Percentiles rank a stretch among this genome's conserved stretches.
Evolutionary conservation across 1,140 invertebrate species (phyloP).

Genomic region (Dreissena polymorpha): DNA sequence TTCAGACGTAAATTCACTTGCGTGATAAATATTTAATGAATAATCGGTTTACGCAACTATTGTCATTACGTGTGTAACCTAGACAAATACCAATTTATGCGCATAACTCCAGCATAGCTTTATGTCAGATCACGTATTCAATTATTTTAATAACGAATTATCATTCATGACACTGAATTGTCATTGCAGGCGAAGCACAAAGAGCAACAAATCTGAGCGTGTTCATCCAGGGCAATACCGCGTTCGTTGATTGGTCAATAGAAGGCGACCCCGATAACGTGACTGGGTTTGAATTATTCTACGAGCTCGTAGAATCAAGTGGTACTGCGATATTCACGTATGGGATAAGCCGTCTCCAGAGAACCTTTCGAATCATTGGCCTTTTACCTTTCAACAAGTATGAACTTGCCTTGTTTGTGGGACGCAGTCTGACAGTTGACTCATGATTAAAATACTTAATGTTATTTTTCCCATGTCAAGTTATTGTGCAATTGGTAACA

Average conservation of each 20-base stretch:
- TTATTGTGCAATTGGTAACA: neutral
- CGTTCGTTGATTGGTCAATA: slow-evolving; percentile 20
- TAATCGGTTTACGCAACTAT: no score
- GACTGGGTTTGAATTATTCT: slow-evolving; percentile 19
- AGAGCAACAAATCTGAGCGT: slow-evolving; percentile 5
- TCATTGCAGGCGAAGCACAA: no score
- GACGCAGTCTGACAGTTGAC: neutral
- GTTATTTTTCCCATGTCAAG: neutral
- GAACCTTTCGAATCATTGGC: slow-evolving; percentile 23
- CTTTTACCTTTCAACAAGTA: slow-evolving; percentile 33
- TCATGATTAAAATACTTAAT: neutral
- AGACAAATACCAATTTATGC: no score
- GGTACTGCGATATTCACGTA: slow-evolving; percentile 22
- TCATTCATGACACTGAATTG: no score
- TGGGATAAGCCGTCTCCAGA: slow-evolving; percentile 27
- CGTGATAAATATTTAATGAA: no score
- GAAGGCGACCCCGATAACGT: slow-evolving; percentile 7
- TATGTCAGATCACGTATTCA: no score
- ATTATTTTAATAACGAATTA: no score
- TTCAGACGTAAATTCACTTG: no score
- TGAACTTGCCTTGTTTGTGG: neutral
- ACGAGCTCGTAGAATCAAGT: slow-evolving; percentile 15
- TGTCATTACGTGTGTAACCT: no score
- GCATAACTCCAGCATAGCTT: no score
- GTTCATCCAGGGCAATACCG: slow-evolving; percentile 12